Conservation (phyloP, 2,113 vertebrate species). For the Podarcis muralis region DNA sequence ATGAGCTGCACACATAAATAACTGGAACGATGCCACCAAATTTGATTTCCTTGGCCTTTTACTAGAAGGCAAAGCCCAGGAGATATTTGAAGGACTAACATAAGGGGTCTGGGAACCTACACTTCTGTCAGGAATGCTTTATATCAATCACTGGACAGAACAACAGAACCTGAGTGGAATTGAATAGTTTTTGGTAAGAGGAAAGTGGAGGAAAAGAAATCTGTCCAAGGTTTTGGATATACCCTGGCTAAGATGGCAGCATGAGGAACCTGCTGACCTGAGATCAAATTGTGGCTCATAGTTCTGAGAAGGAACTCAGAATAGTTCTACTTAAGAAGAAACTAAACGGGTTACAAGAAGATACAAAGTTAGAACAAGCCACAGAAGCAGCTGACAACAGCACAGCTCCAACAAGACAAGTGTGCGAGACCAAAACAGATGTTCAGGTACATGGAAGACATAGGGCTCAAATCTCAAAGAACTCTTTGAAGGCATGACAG, state of each 20-base stretch:
- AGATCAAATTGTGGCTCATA: neutral
- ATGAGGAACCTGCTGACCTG: neutral
- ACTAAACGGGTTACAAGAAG: neutral
- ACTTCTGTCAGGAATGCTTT: neutral
- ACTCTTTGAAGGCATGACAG: neutral
- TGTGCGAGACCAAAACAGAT: neutral
- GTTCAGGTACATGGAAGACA: too few relatives aligned
- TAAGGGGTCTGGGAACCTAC: neutral
- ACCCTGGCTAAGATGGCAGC: neutral
- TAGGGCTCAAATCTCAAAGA: neutral
- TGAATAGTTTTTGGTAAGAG: neutral
- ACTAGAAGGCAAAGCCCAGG: neutral
- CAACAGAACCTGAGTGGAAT: neutral
- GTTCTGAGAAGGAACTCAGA: neutral
- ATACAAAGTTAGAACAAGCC: neutral
- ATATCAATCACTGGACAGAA: rapidly evolving
- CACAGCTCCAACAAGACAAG: neutral
- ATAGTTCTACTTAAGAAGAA: neutral
- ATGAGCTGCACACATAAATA: neutral
- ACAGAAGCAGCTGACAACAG: neutral
- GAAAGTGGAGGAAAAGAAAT: neutral
- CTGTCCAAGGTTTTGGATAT: neutral
- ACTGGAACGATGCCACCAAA: neutral
- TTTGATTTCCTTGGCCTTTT: neutral
- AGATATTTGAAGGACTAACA: neutral